Base-by-base conservation (phyloP, 2,888 invertebrate species). In the Folsomia manolachei region DNA sequence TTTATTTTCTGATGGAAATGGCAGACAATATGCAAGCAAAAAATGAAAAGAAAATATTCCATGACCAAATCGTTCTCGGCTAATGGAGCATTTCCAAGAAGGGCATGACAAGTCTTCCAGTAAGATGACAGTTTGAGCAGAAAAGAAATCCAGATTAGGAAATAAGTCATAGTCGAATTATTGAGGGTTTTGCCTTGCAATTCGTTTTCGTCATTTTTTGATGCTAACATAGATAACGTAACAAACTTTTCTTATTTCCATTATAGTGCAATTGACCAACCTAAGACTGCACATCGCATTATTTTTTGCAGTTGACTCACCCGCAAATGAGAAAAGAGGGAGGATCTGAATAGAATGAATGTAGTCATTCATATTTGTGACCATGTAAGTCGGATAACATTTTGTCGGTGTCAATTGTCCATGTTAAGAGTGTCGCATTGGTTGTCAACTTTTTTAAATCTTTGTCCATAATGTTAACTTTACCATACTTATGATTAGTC, bases 131-230 rank as follows among this genome's bases (percentile, higher is more conserved):
- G n/a, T 39, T 39, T 14, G 39, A 39, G 14, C 39, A 39, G 39
- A 14, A 19, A 56, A 21, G 19, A 19, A 56, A 56, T 56, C 56
- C 56, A 56, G 56, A 56, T 56, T 56, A 56, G 56, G 56, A 56
- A 56, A 18, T 56, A 14, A 56, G 56, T 56, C 56, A n/a, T 56
- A 56, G 56, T 56, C n/a, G 56, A n/a, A 19, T n/a, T 4, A 56
- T n/a, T 56, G 56, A 51, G 51, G 9, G 18, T 51, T 51, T 51
- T 51, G 9, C 51, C 51, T 11, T 9, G 51, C 9, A 51, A 51
- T 51, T 51, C 51, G 18, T 51, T 11, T 51, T 51, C 18, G 51
- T 51, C 18, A 11, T 56, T 21, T 56, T 56, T 56, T 18, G 56
- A 56, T 56, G 19, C 7, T 56, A 19, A 18, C n/a, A n/a, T n/a